Evolutionary conservation across 2,888 invertebrate species (phyloP).

Genomic region (Thecophora atra): DNA sequence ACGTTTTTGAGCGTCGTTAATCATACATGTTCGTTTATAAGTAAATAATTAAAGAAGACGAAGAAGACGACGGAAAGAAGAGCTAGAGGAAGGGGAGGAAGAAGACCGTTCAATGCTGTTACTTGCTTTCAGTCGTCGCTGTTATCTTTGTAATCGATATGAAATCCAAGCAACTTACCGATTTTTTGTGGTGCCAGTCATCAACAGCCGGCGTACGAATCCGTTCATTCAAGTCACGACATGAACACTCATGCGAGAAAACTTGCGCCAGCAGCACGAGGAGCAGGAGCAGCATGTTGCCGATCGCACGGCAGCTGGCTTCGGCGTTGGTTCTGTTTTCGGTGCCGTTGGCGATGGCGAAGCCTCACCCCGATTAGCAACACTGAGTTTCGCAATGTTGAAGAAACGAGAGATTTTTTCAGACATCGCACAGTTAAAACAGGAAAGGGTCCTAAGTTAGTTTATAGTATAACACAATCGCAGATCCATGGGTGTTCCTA

Average conservation of each 20-base stretch:
- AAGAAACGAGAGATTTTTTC: constrained; percentile 7
- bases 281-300: not conserved
- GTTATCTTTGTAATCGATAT: constrained; percentile 31
- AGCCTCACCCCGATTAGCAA: not conserved
- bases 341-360: constrained; percentile 1
- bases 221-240: constrained; percentile 42
- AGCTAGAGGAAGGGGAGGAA: constrained; percentile 2
- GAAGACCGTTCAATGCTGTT: not conserved
- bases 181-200: not conserved
- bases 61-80: too few species aligned
- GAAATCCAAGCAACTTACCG: constrained; percentile 5
- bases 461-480: not conserved
- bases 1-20: constrained; percentile 19
- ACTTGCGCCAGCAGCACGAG: not conserved
- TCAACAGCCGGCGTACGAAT: constrained; percentile 5
- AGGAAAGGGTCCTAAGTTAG: not conserved
- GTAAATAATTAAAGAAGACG: constrained; percentile 32
- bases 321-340: not conserved
- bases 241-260: constrained; percentile 27
- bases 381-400: not conserved
- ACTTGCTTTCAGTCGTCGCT: not conserved
- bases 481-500: not conserved
- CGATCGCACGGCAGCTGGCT: not conserved
- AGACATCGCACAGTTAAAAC: not conserved
- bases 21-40: constrained; percentile 30